A percentile compares a stretch with the other conserved stretches of the same genome.
Conservation (phyloP, 2,113 vertebrate species). For the Podarcis cretensis region DNA sequence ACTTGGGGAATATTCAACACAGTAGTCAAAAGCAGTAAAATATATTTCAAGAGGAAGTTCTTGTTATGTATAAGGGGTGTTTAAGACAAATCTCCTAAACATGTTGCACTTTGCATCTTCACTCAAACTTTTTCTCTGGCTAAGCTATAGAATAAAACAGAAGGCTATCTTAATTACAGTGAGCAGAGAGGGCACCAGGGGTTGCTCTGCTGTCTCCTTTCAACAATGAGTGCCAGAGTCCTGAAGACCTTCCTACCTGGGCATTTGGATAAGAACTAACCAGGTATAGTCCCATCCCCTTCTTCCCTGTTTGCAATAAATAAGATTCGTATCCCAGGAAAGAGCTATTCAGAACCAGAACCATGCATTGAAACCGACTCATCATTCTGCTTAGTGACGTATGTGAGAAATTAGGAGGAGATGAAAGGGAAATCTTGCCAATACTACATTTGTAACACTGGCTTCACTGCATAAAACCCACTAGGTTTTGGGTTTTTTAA, state of each 20-base stretch:
- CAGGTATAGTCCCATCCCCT: background rate
- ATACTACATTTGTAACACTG: constrained; percentile 30
- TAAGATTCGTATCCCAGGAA: constrained; percentile 35
- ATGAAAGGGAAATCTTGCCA: constrained; percentile 50
- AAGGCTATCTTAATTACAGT: constrained; percentile 62
- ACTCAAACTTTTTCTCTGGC: constrained; percentile 50
- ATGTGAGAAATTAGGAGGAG: constrained; percentile 58
- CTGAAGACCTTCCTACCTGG: constrained; percentile 28
- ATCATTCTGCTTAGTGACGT: constrained; percentile 44
- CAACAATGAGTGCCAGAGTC: constrained; percentile 33
- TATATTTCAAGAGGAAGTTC: constrained; percentile 10
- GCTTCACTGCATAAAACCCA: constrained; percentile 46
- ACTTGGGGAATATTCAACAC: constrained; percentile 20
- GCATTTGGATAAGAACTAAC: constrained; percentile 22
- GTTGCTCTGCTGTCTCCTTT: constrained; percentile 52
- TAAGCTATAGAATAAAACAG: constrained; percentile 55
- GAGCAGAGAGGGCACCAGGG: constrained; percentile 45
- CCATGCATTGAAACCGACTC: constrained; percentile 48
- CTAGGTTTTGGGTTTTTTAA: constrained; percentile 3
- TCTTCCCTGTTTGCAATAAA: background rate
- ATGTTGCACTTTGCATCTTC: constrained; percentile 38
- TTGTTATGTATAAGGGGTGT: constrained; percentile 41
- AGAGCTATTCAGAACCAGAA: constrained; percentile 37
- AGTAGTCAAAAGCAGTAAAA: constrained; percentile 27
- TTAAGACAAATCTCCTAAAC: constrained; percentile 16